Evolutionary conservation across 2,797 vertebrate species (phyloP).

Genomic region (Pempheris klunzingeri): DNA sequence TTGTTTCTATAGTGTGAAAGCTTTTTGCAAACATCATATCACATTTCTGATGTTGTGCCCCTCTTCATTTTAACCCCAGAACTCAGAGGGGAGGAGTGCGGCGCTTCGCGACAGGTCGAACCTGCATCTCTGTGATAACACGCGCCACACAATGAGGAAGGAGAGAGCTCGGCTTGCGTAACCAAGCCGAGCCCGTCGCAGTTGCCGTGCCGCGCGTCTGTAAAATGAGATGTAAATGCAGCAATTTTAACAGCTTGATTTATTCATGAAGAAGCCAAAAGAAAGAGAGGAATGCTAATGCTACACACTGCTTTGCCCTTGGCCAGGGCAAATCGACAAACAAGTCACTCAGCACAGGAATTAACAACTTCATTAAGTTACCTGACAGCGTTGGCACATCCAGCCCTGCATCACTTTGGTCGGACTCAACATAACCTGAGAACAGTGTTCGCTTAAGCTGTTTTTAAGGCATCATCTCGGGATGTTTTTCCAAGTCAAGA

Average conservation of each 20-base stretch:
- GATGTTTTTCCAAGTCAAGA: conserved; percentile 3
- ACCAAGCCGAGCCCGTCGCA: conserved; percentile 58
- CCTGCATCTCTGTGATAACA: conserved; percentile 61
- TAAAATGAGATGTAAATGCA: conserved; percentile 84
- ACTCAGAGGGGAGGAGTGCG: conserved; percentile 2
- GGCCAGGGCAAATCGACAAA: conserved; percentile 76
- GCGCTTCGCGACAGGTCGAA: conserved; percentile 38
- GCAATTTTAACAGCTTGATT: conserved; percentile 76
- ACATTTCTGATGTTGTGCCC: conserved; percentile 17
- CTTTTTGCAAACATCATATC: background rate
- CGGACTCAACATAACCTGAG: background rate
- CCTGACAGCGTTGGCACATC: conserved; percentile 61
- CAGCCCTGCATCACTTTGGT: conserved; percentile 16
- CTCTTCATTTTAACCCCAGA: conserved; percentile 10
- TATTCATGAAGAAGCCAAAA: conserved; percentile 81
- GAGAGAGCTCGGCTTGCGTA: conserved; percentile 39
- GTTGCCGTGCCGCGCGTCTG: conserved; percentile 57
- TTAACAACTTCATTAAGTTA: conserved; percentile 82
- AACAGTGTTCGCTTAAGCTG: background rate
- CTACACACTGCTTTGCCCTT: conserved; percentile 75
- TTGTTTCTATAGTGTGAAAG: conserved; percentile 21
- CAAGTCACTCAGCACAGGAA: conserved; percentile 76
- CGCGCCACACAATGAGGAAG: background rate
- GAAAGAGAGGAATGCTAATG: conserved; percentile 79
- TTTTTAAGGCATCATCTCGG: conserved; percentile 14